These are phyloP conservation scores for Stegastes partitus DNA, from an alignment of 2,113 vertebrate genomes.

Conservation along the genomic window DNA sequence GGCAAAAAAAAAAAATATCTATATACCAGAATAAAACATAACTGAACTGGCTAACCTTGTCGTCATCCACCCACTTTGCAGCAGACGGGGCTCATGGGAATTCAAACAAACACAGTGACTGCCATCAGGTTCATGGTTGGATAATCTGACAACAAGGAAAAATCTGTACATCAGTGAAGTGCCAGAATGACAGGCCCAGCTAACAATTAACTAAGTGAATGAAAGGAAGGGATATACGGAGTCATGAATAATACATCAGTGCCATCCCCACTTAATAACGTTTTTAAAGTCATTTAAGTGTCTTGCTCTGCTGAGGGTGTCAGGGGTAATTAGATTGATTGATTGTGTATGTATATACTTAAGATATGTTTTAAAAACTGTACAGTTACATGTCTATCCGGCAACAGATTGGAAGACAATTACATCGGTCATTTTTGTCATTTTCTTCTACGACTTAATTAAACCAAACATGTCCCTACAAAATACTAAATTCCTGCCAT, in stretches of 20 bases:
- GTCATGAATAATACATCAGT: conserved; percentile 37
- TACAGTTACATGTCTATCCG: neutral
- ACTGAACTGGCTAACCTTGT: conserved; percentile 17
- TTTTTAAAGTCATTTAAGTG: neutral
- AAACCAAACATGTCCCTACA: neutral
- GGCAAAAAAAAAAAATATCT: neutral
- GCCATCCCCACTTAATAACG: neutral
- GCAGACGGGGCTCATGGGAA: conserved; percentile 15
- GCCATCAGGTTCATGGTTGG: conserved; percentile 41
- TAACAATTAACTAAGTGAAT: conserved; percentile 35
- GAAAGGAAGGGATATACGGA: conserved; percentile 17
- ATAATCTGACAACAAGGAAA: conserved; percentile 33
- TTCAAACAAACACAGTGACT: conserved; percentile 26
- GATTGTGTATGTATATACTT: neutral
- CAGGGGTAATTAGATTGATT: neutral
- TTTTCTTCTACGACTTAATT: neutral
- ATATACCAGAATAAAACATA: neutral
- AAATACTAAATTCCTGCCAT: neutral
- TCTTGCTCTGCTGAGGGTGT: neutral
- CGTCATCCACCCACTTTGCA: conserved; percentile 11
- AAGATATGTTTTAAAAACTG: neutral
- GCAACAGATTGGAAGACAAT: neutral
- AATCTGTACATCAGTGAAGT: conserved; percentile 9
- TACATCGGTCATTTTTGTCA: neutral
- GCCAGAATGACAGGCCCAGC: neutral